Conservation (phyloP, 2,113 vertebrate species). For the Acrocephalus kingi region DNA sequence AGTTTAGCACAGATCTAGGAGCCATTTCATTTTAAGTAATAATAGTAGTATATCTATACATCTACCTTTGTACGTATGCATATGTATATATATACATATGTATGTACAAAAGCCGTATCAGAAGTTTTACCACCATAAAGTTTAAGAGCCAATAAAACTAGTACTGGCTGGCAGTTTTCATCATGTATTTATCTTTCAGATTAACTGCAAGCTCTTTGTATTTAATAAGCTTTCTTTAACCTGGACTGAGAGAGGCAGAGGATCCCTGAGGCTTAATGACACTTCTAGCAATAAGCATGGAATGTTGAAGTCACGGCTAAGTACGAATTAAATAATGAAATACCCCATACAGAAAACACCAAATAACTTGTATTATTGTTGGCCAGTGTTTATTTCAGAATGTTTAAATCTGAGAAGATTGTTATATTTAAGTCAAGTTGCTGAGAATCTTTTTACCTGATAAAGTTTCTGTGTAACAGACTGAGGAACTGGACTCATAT, state of each 20-base stretch:
- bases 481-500: neutral
- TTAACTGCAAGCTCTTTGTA: constrained; percentile 83
- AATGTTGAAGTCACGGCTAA: constrained; percentile 81
- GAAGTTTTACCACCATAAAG: neutral
- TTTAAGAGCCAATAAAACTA: neutral
- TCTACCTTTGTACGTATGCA: neutral
- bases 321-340: constrained; percentile 31
- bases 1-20: neutral
- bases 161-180: neutral
- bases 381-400: neutral
- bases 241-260: constrained; percentile 84
- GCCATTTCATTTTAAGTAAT: neutral
- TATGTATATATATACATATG: neutral
- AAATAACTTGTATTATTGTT: neutral
- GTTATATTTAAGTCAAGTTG: neutral
- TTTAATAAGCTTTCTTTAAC: constrained; percentile 77
- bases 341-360: neutral
- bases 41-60: neutral
- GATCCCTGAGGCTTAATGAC: constrained; percentile 82
- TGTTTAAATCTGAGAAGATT: neutral
- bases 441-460: neutral
- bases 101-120: neutral
- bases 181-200: constrained; percentile 66
- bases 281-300: constrained; percentile 66
- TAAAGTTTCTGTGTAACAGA: neutral